Conservation (phyloP, 2,888 invertebrate species). For the Poecilus cupreus region DNA sequence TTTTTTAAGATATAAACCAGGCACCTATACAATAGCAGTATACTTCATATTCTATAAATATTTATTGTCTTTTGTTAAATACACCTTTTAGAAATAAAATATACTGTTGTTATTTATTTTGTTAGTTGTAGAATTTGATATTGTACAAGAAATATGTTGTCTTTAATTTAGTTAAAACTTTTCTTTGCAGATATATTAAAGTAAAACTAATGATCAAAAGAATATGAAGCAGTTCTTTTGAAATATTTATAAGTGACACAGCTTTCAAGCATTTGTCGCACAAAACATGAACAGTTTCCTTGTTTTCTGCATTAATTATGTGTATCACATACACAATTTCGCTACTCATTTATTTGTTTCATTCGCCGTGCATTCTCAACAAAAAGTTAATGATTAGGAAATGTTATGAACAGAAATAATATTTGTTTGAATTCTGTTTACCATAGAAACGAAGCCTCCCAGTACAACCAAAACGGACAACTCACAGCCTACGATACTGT, state of each 20-base stretch:
- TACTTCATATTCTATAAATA: slow-evolving; percentile 18
- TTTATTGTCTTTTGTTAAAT: not conserved
- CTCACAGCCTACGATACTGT: slow-evolving; percentile 99
- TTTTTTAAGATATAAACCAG: too few relatives aligned
- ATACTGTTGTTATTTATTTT: slow-evolving; percentile 10
- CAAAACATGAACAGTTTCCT: slow-evolving; percentile 10
- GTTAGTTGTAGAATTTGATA: too few relatives aligned
- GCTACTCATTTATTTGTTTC: slow-evolving; percentile 34
- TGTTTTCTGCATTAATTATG: slow-evolving; percentile 15
- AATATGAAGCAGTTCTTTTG: not conserved
- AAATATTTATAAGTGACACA: not conserved
- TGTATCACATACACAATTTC: slow-evolving; percentile 36
- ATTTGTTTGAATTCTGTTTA: slow-evolving; percentile 63
- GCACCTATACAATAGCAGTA: too few relatives aligned
- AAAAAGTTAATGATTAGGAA: not conserved
- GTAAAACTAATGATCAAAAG: not conserved
- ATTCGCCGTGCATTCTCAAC: slow-evolving; percentile 6
- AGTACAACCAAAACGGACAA: slow-evolving; percentile 86
- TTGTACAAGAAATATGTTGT: not conserved
- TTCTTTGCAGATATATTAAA: not conserved
- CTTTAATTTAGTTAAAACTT: not conserved
- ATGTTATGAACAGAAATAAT: not conserved
- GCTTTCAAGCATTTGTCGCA: slow-evolving; percentile 3
- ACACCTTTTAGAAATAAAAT: not conserved
- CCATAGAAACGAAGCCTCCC: slow-evolving; percentile 94